These are phyloP conservation scores for Xestia sexstrigata DNA, from an alignment of 2,888 invertebrate genomes.

Conservation along the genomic window DNA sequence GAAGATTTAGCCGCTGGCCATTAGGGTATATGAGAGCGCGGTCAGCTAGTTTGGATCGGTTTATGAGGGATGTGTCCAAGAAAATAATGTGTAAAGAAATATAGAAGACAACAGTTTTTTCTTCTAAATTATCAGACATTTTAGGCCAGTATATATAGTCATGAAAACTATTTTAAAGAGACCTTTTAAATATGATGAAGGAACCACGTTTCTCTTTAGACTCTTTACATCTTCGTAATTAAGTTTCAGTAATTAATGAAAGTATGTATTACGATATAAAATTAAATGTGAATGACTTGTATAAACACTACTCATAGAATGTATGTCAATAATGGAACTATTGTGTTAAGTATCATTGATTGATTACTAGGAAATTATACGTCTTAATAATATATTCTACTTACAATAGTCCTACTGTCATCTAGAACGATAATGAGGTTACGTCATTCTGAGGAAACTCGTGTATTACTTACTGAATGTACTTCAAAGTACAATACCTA, in stretches of 20 bases:
- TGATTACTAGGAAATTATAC: background rate
- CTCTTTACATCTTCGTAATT: too few species aligned
- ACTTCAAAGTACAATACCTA: too few species aligned
- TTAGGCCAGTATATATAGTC: too few species aligned
- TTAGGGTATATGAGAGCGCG: conserved; percentile 83
- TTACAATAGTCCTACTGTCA: background rate
- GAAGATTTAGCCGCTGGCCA: conserved; percentile 83
- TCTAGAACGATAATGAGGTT: background rate
- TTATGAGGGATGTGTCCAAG: conserved; percentile 58
- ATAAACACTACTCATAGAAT: background rate
- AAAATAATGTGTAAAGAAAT: background rate
- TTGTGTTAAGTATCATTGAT: background rate
- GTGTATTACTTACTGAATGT: too few species aligned
- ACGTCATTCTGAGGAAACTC: background rate
- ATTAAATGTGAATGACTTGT: too few species aligned
- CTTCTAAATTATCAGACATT: too few species aligned
- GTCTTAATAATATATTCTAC: background rate
- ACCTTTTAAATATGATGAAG: too few species aligned
- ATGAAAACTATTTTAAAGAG: too few species aligned
- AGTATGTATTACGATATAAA: too few species aligned
- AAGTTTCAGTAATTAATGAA: too few species aligned
- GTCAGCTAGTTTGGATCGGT: conserved; percentile 72
- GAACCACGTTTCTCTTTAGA: too few species aligned
- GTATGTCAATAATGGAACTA: background rate
- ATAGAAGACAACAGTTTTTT: too few species aligned